These are phyloP conservation scores for Nomada fabriciana DNA, from an alignment of 2,888 invertebrate genomes.

Conservation along the genomic window DNA sequence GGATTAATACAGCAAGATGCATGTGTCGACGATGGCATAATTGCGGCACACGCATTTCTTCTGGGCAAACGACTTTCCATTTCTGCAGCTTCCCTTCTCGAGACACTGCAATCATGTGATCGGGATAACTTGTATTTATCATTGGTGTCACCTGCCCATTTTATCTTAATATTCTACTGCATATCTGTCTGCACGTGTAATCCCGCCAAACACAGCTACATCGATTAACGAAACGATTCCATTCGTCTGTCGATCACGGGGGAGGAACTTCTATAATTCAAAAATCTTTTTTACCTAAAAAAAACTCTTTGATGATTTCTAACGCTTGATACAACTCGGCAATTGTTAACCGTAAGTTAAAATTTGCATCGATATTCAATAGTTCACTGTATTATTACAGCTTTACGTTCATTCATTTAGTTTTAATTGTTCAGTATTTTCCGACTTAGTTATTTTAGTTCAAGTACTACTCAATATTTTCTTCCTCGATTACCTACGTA, in stretches of 20 bases:
- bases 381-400: no score
- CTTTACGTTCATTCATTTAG: no score
- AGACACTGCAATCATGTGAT: conserved; percentile 7
- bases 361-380: no score
- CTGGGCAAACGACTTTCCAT: conserved; percentile 51
- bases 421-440: no score
- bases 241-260: no score
- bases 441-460: no score
- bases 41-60: conserved; percentile 37
- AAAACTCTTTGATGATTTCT: no score
- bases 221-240: not conserved
- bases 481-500: no score
- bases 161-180: not conserved
- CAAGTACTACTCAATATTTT: no score
- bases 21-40: conserved; percentile 55
- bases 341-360: no score
- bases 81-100: conserved; percentile 19
- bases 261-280: not conserved
- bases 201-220: not conserved
- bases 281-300: not conserved
- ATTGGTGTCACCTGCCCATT: not conserved
- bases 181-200: not conserved
- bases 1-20: conserved; percentile 60
- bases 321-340: no score
- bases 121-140: conserved; percentile 9